These are phyloP conservation scores for Leptobrachium ailaonicum DNA, from an alignment of 2,113 vertebrate species.

Conservation along the genomic window DNA sequence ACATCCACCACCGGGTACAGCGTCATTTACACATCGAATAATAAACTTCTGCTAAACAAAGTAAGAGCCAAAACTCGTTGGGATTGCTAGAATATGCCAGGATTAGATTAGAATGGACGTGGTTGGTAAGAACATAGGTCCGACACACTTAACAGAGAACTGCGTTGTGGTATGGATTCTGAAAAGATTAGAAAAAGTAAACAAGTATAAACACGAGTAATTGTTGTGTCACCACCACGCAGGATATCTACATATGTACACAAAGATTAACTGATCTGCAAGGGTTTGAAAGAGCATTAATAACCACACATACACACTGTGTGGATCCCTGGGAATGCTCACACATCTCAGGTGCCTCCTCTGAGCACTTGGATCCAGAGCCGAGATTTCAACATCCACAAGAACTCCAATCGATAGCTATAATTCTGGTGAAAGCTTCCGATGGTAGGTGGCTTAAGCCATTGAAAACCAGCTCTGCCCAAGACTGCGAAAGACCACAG, in stretches of 20 bases:
- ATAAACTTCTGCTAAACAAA: no score
- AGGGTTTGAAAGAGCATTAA: constrained; percentile 13
- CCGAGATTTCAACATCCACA: constrained; percentile 22
- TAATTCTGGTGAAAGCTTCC: constrained; percentile 37
- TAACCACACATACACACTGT: constrained; percentile 1
- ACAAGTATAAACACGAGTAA: no score
- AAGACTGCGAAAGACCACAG: constrained; percentile 33
- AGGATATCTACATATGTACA: neutral
- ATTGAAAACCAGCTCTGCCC: constrained; percentile 27
- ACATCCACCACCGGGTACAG: no score
- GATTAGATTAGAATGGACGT: no score
- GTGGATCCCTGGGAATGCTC: constrained; percentile 8
- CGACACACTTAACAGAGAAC: no score
- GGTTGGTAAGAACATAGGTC: no score
- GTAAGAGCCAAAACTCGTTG: no score
- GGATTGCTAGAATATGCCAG: no score
- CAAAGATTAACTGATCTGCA: neutral
- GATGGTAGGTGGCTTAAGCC: constrained; percentile 27
- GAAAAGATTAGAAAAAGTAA: no score
- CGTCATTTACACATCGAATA: no score
- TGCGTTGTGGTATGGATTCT: no score
- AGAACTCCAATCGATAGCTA: constrained; percentile 27
- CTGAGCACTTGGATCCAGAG: constrained; percentile 11
- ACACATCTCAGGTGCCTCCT: neutral
- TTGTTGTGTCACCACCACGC: no score